phyloP scores from a whole-genome alignment of 2,797 vertebrate genomes.

The Argyrosomus regius region DNA sequence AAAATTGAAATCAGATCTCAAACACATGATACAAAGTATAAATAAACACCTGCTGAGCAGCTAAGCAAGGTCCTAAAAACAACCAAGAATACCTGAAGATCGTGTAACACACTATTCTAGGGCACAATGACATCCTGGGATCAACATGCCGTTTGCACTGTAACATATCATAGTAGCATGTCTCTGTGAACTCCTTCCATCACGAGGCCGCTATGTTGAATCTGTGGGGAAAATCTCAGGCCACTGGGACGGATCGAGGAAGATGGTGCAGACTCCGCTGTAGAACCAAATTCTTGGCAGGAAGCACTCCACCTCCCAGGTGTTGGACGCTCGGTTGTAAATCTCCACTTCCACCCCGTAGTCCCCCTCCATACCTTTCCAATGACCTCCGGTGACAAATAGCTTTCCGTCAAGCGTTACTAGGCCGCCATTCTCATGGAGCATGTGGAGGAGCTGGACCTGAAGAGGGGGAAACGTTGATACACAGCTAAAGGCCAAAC shows the following conservation, averaged over 20 bases:
- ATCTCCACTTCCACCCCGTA: conserved; percentile 96
- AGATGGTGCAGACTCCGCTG: conserved; percentile 91
- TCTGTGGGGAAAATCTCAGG: conserved; percentile 83
- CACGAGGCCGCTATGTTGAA: conserved; percentile 59
- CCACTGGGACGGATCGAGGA: conserved; percentile 93
- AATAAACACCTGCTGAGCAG: conserved; percentile 55
- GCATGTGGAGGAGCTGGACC: conserved; percentile 95
- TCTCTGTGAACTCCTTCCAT: conserved; percentile 20
- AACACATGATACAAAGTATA: conserved; percentile 60
- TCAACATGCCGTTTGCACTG: conserved; percentile 43
- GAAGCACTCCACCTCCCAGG: conserved; percentile 89
- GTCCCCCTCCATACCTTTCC: conserved; percentile 97
- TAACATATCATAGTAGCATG: conserved; percentile 12
- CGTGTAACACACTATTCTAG: conserved; percentile 65
- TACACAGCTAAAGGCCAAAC: neutral
- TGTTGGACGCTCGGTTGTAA: conserved; percentile 87
- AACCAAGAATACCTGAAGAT: conserved; percentile 59
- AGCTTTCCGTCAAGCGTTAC: conserved; percentile 88
- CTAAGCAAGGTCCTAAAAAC: conserved; percentile 31
- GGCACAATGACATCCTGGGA: conserved; percentile 48
- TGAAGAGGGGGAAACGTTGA: conserved; percentile 61
- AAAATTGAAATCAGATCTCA: conserved; percentile 45
- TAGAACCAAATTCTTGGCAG: conserved; percentile 96
- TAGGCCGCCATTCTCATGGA: conserved; percentile 96
- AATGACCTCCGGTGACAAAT: conserved; percentile 94